phyloP scores from a whole-genome alignment of 2,888 invertebrate genomes.

The Biston stratarius region DNA sequence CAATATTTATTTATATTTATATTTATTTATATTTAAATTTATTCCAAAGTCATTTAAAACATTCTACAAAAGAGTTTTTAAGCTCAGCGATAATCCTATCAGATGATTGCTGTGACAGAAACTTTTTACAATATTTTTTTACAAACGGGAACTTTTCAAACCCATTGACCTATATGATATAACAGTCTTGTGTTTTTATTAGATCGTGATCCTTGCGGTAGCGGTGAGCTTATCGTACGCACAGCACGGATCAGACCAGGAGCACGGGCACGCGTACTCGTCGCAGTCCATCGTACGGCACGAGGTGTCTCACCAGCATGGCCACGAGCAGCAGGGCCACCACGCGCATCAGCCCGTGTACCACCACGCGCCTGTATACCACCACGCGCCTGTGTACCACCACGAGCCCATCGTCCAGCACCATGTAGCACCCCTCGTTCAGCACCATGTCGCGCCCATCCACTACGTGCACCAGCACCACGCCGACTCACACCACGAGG shows the following conservation, averaged over 20 bases:
- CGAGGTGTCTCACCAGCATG: constrained; percentile 47
- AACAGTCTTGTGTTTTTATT: no score
- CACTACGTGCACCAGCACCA: constrained; percentile 23
- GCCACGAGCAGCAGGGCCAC: constrained; percentile 21
- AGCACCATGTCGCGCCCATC: constrained; percentile 39
- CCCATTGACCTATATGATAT: no score
- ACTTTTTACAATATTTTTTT: no score
- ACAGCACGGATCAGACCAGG: constrained; percentile 47
- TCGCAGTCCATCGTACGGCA: constrained; percentile 56
- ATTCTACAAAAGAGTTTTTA: neutral
- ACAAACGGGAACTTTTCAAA: no score
- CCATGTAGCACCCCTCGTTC: constrained; percentile 36
- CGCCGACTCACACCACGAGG: constrained; percentile 39
- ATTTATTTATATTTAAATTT: no score
- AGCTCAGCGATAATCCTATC: no score
- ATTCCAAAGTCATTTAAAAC: neutral
- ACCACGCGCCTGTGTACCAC: constrained; percentile 31
- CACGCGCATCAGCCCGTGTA: constrained; percentile 30
- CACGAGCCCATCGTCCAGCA: constrained; percentile 21
- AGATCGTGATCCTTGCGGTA: constrained; percentile 42
- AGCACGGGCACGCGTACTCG: constrained; percentile 56
- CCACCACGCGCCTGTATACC: constrained; percentile 38
- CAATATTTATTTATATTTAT: no score
- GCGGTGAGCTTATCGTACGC: constrained; percentile 49
- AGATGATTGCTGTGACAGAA: no score